Evolutionary conservation across 64 coral and sea anemone species (phyloP).

Genomic region (Platygyra sinensis): DNA sequence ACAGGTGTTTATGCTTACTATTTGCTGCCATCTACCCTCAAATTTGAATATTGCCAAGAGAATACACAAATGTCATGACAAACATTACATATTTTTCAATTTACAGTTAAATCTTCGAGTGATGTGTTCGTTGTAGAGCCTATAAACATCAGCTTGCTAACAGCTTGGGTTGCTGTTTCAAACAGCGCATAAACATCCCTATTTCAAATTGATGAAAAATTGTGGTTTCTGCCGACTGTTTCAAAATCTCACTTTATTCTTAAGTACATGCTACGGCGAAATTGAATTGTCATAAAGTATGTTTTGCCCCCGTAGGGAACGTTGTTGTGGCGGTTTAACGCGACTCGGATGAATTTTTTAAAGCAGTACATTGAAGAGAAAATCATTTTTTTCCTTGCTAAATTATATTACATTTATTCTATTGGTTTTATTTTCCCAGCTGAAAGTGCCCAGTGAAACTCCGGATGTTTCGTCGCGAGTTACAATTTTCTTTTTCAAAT

Average conservation of each 20-base stretch:
- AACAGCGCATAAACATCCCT: neutral
- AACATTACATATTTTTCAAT: neutral
- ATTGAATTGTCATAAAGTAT: constrained; percentile 1
- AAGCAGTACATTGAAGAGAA: too few relatives aligned
- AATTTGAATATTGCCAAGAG: neutral
- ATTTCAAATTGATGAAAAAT: neutral
- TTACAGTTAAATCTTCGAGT: neutral
- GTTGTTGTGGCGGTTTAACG: neutral
- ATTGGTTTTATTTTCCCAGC: too few relatives aligned
- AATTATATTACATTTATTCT: too few relatives aligned
- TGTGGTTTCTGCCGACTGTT: neutral
- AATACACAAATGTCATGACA: too few relatives aligned
- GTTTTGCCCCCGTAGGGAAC: neutral
- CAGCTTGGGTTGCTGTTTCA: neutral
- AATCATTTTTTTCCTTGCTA: too few relatives aligned
- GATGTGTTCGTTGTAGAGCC: neutral
- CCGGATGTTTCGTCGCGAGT: too few relatives aligned
- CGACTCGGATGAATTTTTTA: neutral
- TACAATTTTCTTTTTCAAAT: neutral
- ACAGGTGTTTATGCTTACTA: neutral
- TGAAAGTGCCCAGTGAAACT: too few relatives aligned
- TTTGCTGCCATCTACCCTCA: neutral
- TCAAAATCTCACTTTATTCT: neutral
- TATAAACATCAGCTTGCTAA: neutral
- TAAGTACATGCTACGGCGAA: neutral